Base-by-base conservation (phyloP, 2,888 invertebrate genomes). In the Ormyrus thymus region DNA sequence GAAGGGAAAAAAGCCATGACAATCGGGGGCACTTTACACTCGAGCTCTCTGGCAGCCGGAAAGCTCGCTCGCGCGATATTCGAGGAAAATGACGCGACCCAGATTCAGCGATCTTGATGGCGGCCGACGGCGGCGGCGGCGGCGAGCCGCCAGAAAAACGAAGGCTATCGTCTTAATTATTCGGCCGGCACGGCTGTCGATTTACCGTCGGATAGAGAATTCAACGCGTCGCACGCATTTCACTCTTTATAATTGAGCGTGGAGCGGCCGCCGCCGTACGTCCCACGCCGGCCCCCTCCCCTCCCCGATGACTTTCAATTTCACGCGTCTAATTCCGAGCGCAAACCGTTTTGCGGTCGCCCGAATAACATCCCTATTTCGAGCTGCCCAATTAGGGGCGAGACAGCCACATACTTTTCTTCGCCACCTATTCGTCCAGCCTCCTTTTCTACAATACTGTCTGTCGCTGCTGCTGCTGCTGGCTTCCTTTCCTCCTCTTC, bases 91-190 rank as follows among this genome's bases (percentile, higher is more conserved):
- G 70, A 77, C 78, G 76, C 72, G 78, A 81, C 81, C 81, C 64
- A 69, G 61, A 76, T 81, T 68, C 70, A 48, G 29, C 45, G 59
- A 72, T 73, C 71, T 58, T 70, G 78, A 78, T 58, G 15, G 15
- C 46, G n/a, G 73, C 11, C 46, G n/a, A 65, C 11, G 50, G 50
- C 13, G 2, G 61, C 48, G 50, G 43, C 48, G 3, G 46, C 29
- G 1, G 13, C 10, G 29, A 6, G 43, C 15, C 0, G 29, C 0
- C 6, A 13, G 29, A 0, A 29, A 15, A 72, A 45, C 70, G 55
- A 50, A 15, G 53, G 74, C 71, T 75, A 78, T 81, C 78, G 78
- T 81, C 81, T 81, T 78, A 77, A 81, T 81, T 81, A 78, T 78
- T 68, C 81, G 43, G 29, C 61, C 8, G 66, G 53, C 77, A 61